Conservation (phyloP, 1,140 invertebrate genomes). For the Polyergus mexicanus region DNA sequence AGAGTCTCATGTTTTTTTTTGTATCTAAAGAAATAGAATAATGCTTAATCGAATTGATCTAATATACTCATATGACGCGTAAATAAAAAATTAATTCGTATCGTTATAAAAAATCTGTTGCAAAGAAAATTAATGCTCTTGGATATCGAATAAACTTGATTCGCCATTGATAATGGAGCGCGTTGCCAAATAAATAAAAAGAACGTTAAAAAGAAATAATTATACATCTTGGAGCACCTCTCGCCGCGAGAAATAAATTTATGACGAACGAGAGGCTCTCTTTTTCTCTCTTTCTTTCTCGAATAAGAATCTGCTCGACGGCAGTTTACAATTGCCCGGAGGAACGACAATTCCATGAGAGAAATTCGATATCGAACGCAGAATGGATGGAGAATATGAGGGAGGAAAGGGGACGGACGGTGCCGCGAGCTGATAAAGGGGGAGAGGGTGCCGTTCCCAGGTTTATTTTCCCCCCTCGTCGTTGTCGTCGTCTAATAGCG, state of each 20-base stretch:
- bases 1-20: neutral
- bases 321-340: constrained; percentile 54
- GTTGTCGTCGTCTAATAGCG: constrained; percentile 61
- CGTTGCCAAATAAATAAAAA: neutral
- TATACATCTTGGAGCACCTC: constrained; percentile 31
- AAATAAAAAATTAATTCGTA: neutral
- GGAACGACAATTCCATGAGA: constrained; percentile 59
- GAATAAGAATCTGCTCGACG: constrained; percentile 20
- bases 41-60: neutral
- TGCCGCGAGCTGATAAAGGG: constrained; percentile 19
- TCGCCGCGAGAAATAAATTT: constrained; percentile 49
- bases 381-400: neutral
- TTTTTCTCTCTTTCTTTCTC: neutral
- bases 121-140: constrained; percentile 3
- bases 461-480: constrained; percentile 52
- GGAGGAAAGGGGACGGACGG: neutral
- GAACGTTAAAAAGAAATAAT: constrained; percentile 26
- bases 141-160: constrained; percentile 21
- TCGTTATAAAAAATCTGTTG: neutral
- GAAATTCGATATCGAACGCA: constrained; percentile 60
- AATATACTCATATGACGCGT: too few relatives aligned
- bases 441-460: constrained; percentile 16
- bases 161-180: neutral
- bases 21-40: neutral
- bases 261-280: neutral